These are phyloP conservation scores for Ornithoptera priamus DNA, from an alignment of 2,888 invertebrate genomes.

Conservation along the genomic window DNA sequence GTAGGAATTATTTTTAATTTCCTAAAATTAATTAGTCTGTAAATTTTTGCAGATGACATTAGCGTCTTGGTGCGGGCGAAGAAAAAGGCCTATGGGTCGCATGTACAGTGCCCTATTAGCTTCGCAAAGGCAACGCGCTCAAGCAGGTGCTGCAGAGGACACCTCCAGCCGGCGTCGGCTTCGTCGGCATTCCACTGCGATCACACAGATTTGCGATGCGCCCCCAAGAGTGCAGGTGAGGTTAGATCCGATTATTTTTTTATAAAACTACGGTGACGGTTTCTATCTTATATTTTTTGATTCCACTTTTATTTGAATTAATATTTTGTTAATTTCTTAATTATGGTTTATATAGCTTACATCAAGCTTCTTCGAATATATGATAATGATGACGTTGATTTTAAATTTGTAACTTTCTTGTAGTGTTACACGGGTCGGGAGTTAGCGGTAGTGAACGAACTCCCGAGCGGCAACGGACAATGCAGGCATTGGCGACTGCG, in stretches of 20 bases:
- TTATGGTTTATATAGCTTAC: no score
- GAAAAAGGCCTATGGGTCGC: constrained; percentile 44
- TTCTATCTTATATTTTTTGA: not conserved
- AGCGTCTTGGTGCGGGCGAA: constrained; percentile 64
- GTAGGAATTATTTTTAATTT: not conserved
- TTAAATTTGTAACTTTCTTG: constrained; percentile 25
- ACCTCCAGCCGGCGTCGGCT: constrained; percentile 49
- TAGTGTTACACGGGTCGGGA: constrained; percentile 34
- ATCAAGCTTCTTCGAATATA: not conserved
- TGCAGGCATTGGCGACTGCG: constrained; percentile 58
- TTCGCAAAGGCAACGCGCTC: constrained; percentile 47
- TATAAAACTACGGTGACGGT: constrained; percentile 21
- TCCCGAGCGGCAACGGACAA: constrained; percentile 60
- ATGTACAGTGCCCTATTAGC: constrained; percentile 57
- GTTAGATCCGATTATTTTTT: constrained; percentile 49
- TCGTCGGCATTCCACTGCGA: constrained; percentile 64
- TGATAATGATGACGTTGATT: not conserved
- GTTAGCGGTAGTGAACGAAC: constrained; percentile 51
- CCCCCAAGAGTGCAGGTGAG: constrained; percentile 75
- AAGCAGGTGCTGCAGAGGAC: constrained; percentile 36
- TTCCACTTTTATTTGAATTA: no score
- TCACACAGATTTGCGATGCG: constrained; percentile 66
- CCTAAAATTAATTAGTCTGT: not conserved
- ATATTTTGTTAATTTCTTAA: no score
- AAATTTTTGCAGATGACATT: constrained; percentile 56